Evolutionary conservation across 2,888 invertebrate genomes (phyloP), one percentile per base, ranked within the genome.

Genomic region (Vandiemenella viatica): DNA sequence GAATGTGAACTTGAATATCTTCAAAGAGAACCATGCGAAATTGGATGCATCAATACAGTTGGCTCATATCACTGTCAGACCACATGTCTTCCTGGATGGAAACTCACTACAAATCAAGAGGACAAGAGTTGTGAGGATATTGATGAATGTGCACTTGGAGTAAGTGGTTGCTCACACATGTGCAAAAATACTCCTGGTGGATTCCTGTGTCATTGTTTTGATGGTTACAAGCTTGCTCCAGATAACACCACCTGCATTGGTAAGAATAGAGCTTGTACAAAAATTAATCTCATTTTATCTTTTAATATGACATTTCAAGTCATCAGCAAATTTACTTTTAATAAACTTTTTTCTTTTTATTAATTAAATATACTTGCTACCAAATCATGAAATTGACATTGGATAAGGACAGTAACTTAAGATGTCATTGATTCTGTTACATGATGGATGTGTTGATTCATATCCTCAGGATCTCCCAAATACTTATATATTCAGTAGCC

Each of bases 61-160:
- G 81, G 81, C 16, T 73, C 74, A 16, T 80, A 72, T 58, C 62
- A 64, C 23, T 83, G 83, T 59, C 19, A 32, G 3, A 18, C 42
- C 42, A 61, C 62, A 3, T 70, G 69, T 56, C 37, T 19, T 5
- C 21, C 49, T 26, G 51, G 51, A 3, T 51, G 43, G 42, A 20
- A 38, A 13, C 65, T 60, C 3, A 20, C n/a, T 13, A n/a, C n/a
- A n/a, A n/a, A n/a, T n/a, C n/a, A n/a, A n/a, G 20, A 64, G 55
- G 53, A 43, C 16, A 37, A 22, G 16, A 21, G 16, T 3, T 75
- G 75, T 54, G 59, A 65, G 53, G 72, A 73, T 60, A 55, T 67
- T 3, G 61, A 69, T 56, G 68, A 67, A 53, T 71, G 70, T 42
- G 21, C n/a, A 23, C 23, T 26, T 16, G 32, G 46, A 19, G 49